Evolutionary conservation across 2,113 vertebrate species (phyloP), one percentile per base, ranked within the genome.

Genomic region (Aspiorhynchus laticeps): DNA sequence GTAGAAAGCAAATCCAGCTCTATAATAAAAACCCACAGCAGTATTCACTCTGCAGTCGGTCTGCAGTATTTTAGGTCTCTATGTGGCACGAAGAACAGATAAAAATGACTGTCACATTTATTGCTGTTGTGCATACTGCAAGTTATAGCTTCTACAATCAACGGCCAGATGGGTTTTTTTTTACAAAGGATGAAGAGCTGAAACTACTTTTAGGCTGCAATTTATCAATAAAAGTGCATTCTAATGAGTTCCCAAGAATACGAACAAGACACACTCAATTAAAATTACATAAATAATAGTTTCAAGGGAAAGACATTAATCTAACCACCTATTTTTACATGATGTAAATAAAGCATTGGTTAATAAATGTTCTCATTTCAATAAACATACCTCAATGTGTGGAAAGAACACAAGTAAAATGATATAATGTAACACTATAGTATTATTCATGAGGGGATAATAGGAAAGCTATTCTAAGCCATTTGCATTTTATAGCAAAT

Each of bases 81-180:
- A 14, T 33, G 81, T 83, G 43, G 63, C 28, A 71, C 8, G 81
- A 71, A n/a, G 19, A 83, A 71, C 41, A 83, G 26, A 83, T 71
- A 48, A 83, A 83, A 82, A 31, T 46, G 80, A 53, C 15, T 10
- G 63, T 83, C 81, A 83, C 43, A 51, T 71, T 83, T 51, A 83
- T 71, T 83, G 26, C 63, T 33, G 28, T 71, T 83, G 80, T 67
- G 7, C 56, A 28, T 11, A 71, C 80, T 33, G 80, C 51, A 51
- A 71, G 10, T 51, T 46, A 82, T 26, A 28, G 63, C 80, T 48
- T 65, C 41, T 83, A 48, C 26, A 69, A 7, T 69, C n/a, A 48
- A 69, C 17, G 28, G 38, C 80, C 80, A 83, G 80, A 82, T 67
- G 80, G n/a, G 21, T 48, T 19, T 21, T 56, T 24, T 59, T 28